These are phyloP conservation scores for Megaptera novaeangliae DNA, from an alignment of 2,113 vertebrate species.

Conservation along the genomic window DNA sequence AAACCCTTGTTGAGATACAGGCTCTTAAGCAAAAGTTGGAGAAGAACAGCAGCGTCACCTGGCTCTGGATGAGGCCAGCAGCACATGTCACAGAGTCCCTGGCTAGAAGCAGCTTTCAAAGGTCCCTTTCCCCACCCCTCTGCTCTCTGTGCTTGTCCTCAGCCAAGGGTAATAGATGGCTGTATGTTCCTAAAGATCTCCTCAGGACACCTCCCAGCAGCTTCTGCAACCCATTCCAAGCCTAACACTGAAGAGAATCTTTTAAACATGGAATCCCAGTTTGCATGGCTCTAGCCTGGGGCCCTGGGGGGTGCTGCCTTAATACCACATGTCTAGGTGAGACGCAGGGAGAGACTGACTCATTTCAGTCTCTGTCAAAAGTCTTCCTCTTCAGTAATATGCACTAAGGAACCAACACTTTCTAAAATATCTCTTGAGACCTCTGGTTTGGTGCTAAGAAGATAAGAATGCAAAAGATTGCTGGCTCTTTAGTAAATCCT, in stretches of 20 bases:
- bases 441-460: background rate
- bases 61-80: background rate
- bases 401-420: background rate
- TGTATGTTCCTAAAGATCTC: background rate
- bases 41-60: background rate
- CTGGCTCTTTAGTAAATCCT: constrained; percentile 1
- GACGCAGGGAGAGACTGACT: background rate
- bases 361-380: background rate
- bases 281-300: background rate
- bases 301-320: background rate
- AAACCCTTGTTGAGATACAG: background rate
- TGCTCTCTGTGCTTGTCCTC: background rate
- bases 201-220: background rate
- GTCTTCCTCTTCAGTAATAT: background rate
- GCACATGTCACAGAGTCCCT: background rate
- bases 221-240: background rate
- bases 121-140: background rate
- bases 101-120: background rate
- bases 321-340: background rate
- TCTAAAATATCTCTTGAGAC: background rate
- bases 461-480: background rate
- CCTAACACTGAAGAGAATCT: background rate
- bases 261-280: background rate
- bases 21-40: background rate
- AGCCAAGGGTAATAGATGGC: background rate